phyloP scores from a whole-genome alignment of 2,113 vertebrate species.

The Apaloderma vittatum region DNA sequence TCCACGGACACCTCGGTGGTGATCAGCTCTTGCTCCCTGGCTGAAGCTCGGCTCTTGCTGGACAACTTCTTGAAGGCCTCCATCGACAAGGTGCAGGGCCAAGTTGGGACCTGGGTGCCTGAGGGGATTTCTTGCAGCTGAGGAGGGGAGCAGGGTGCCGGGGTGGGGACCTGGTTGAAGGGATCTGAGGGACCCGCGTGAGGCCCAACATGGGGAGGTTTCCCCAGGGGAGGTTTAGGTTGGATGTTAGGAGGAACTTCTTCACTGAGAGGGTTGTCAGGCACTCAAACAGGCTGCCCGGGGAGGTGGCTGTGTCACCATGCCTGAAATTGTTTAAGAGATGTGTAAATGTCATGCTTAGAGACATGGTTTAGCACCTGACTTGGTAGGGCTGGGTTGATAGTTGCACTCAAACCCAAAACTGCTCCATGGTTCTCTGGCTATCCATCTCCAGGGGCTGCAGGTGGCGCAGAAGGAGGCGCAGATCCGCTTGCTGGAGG shows the following conservation, averaged over 20 bases:
- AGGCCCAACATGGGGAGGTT: background rate
- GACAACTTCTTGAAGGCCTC: slow-evolving; percentile 97
- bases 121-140: rapidly evolving
- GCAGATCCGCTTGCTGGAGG: slow-evolving; percentile 94
- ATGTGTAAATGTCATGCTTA: too few species aligned
- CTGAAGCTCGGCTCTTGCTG: slow-evolving; percentile 93
- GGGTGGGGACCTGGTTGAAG: too few species aligned
- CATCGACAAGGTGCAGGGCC: slow-evolving; percentile 89
- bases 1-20: slow-evolving; percentile 96
- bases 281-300: too few species aligned
- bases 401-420: too few species aligned
- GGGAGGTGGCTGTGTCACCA: too few species aligned
- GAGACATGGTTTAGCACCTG: too few species aligned
- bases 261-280: too few species aligned
- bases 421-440: background rate
- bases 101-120: rapidly evolving
- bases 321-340: too few species aligned
- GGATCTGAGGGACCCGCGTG: rapidly evolving
- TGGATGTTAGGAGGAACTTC: too few species aligned
- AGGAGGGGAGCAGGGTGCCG: background rate
- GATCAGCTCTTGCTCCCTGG: slow-evolving; percentile 96
- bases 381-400: too few species aligned
- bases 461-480: slow-evolving; percentile 96
- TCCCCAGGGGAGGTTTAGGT: too few species aligned
- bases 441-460: slow-evolving; percentile 80